phyloP scores from a whole-genome alignment of 2,113 vertebrate genomes.

The Eulemur rufifrons region DNA sequence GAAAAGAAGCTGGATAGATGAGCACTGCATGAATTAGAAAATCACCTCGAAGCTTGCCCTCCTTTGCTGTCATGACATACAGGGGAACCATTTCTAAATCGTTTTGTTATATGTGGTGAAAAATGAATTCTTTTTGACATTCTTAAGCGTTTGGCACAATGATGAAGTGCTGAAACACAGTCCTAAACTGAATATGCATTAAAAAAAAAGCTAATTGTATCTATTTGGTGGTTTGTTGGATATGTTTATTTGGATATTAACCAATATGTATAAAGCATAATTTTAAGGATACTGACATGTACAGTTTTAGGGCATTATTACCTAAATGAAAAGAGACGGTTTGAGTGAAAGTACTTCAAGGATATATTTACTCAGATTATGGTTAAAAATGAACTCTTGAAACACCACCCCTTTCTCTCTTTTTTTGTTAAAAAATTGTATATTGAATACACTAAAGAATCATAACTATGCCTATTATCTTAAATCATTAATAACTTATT shows the following conservation, averaged over 20 bases:
- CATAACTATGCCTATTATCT: not conserved
- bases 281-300: not conserved
- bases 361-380: not conserved
- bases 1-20: too few relatives aligned
- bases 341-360: not conserved
- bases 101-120: too few relatives aligned
- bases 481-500: constrained; percentile 23
- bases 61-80: too few relatives aligned
- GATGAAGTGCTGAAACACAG: too few relatives aligned
- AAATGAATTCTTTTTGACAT: too few relatives aligned
- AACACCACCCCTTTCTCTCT: not conserved
- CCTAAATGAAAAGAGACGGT: not conserved
- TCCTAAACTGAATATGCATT: too few relatives aligned
- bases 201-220: too few relatives aligned
- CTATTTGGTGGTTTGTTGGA: too few relatives aligned
- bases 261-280: not conserved
- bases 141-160: too few relatives aligned
- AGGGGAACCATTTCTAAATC: too few relatives aligned
- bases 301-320: not conserved
- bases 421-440: not conserved
- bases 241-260: not conserved
- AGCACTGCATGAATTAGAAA: too few relatives aligned
- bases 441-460: not conserved
- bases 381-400: not conserved
- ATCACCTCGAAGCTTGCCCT: too few relatives aligned